These are phyloP conservation scores for Allacma fusca DNA, from an alignment of 2,888 invertebrate species.

Conservation along the genomic window DNA sequence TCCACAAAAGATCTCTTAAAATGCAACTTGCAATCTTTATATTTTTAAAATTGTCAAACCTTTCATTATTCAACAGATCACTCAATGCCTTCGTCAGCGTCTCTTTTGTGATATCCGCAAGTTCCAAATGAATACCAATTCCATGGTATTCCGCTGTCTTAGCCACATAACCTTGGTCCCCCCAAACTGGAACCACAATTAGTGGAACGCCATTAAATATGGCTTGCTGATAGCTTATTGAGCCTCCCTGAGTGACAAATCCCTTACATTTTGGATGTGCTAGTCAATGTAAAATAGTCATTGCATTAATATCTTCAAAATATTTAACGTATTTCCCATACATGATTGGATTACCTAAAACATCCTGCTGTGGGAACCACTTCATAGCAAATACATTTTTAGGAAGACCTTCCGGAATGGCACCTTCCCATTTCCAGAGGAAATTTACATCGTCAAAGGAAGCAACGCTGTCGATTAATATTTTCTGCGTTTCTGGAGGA, in stretches of 20 bases:
- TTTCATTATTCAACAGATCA: conserved; percentile 23
- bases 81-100: conserved; percentile 41
- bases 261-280: conserved; percentile 71
- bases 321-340: too few species aligned
- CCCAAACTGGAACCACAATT: background rate
- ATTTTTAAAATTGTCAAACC: background rate
- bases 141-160: conserved; percentile 70
- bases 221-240: conserved; percentile 8
- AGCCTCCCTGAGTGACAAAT: background rate
- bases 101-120: conserved; percentile 66
- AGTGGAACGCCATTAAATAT: conserved; percentile 14
- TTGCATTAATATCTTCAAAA: too few species aligned
- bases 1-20: too few species aligned
- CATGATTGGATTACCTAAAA: too few species aligned
- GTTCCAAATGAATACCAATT: conserved; percentile 66
- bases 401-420: conserved; percentile 63
- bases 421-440: conserved; percentile 54
- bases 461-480: conserved; percentile 47
- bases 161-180: conserved; percentile 66
- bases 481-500: conserved; percentile 13
- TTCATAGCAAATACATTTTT: conserved; percentile 59
- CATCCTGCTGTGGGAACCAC: conserved; percentile 55
- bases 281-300: conserved; percentile 67
- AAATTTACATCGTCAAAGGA: conserved; percentile 46
- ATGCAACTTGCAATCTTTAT: too few species aligned